Percentiles rank a stretch among this genome's conserved stretches.
Evolutionary conservation across 2,888 invertebrate species (phyloP).

Genomic region (Aphrophora alni): DNA sequence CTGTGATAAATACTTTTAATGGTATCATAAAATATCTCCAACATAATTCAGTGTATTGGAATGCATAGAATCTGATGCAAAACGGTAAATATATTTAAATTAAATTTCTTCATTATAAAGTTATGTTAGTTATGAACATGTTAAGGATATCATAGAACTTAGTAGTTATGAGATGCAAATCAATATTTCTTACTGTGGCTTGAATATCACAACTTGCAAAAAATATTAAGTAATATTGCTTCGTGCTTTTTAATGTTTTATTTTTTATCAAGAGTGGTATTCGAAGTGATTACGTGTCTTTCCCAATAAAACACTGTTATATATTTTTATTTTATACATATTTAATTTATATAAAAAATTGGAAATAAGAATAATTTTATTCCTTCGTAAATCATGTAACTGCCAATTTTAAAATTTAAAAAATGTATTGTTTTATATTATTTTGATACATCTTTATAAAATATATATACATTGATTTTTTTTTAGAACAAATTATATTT

Average conservation of each 20-base stretch:
- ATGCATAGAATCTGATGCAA: too few relatives aligned
- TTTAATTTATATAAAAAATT: background rate
- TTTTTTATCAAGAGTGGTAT: background rate
- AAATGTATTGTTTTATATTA: too few relatives aligned
- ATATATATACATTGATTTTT: too few relatives aligned
- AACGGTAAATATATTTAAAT: too few relatives aligned
- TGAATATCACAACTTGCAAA: background rate
- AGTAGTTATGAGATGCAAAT: background rate
- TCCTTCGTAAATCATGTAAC: background rate
- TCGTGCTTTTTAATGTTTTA: background rate
- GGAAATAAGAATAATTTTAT: background rate
- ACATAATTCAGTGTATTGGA: too few relatives aligned
- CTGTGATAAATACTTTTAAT: background rate
- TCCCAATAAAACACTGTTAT: background rate
- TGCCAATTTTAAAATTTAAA: background rate
- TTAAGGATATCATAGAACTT: too few relatives aligned
- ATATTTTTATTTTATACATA: background rate
- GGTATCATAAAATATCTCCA: background rate
- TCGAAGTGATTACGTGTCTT: background rate
- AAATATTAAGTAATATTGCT: background rate
- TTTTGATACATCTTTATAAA: too few relatives aligned
- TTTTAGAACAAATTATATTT: too few relatives aligned
- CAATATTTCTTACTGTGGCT: slow-evolving; percentile 6
- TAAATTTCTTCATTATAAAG: too few relatives aligned
- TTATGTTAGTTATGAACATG: too few relatives aligned